These are phyloP conservation scores for Opisthograptis luteolata DNA, from an alignment of 2,888 invertebrate species.

Conservation along the genomic window DNA sequence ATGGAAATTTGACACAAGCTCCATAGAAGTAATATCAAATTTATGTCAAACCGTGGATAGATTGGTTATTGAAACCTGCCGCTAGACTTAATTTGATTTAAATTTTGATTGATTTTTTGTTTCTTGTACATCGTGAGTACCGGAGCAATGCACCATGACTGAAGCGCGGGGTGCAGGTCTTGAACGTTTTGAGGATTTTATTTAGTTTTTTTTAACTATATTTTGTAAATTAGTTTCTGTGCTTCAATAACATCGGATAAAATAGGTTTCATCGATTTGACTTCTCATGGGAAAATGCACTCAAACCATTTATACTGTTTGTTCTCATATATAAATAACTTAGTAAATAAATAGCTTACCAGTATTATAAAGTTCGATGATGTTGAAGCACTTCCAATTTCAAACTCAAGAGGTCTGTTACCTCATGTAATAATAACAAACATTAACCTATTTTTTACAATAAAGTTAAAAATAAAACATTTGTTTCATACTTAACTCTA, in stretches of 20 bases:
- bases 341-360: constrained; percentile 30
- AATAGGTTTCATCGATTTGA: not conserved
- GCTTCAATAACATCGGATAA: constrained; percentile 61
- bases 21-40: too few species aligned
- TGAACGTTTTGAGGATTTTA: constrained; percentile 66
- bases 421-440: constrained; percentile 61
- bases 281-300: not conserved
- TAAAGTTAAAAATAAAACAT: constrained; percentile 67
- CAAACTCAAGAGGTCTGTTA: constrained; percentile 56
- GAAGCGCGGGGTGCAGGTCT: constrained; percentile 56
- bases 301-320: not conserved
- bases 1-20: too few species aligned
- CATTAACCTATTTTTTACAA: constrained; percentile 66
- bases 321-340: not conserved
- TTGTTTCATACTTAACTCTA: constrained; percentile 37
- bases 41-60: too few species aligned
- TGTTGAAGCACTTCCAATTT: constrained; percentile 67
- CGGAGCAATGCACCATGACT: constrained; percentile 59
- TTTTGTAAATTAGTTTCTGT: constrained; percentile 57
- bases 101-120: constrained; percentile 34
- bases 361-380: constrained; percentile 68
- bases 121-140: constrained; percentile 36
- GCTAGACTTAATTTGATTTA: constrained; percentile 3
- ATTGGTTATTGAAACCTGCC: too few species aligned
- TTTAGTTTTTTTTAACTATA: constrained; percentile 72